Conservation (phyloP, 30 jellyfish, hydroid and myxozoan species). For the Aurelia sp. region DNA sequence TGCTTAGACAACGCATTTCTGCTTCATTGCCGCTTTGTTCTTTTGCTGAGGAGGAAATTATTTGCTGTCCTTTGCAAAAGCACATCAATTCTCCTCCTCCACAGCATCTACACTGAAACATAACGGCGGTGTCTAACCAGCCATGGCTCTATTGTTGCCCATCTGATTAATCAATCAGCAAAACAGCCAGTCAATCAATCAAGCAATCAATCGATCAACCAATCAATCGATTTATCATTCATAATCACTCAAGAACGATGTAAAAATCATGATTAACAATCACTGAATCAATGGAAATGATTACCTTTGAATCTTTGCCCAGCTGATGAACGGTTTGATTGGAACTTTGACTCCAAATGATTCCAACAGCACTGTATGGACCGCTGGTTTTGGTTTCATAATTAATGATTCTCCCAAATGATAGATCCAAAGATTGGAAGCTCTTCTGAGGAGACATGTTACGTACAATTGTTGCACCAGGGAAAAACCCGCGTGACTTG, state of each 20-base stretch:
- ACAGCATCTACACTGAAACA: no score
- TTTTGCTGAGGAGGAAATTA: no score
- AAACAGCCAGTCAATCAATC: no score
- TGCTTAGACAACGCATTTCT: no score
- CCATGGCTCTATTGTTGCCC: no score
- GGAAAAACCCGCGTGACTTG: conserved; percentile 19
- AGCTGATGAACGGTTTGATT: conserved; percentile 30
- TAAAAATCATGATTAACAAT: not conserved
- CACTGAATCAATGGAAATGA: not conserved
- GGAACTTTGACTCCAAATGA: conserved; percentile 24
- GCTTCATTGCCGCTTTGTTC: no score
- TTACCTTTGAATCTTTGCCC: conserved; percentile 31
- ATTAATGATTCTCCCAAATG: conserved; percentile 30
- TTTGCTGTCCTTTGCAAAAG: no score
- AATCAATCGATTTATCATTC: not conserved
- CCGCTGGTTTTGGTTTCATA: conserved; percentile 15
- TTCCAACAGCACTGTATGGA: conserved; percentile 28
- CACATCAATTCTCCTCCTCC: no score
- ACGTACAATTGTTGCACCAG: conserved; percentile 44
- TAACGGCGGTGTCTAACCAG: no score
- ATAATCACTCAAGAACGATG: not conserved
- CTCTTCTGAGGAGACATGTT: conserved; percentile 6
- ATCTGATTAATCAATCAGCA: no score
- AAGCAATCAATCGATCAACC: no score
- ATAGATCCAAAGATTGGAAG: conserved; percentile 21